Conservation (phyloP, 2,113 vertebrate genomes). For the Microtus richardsoni region DNA sequence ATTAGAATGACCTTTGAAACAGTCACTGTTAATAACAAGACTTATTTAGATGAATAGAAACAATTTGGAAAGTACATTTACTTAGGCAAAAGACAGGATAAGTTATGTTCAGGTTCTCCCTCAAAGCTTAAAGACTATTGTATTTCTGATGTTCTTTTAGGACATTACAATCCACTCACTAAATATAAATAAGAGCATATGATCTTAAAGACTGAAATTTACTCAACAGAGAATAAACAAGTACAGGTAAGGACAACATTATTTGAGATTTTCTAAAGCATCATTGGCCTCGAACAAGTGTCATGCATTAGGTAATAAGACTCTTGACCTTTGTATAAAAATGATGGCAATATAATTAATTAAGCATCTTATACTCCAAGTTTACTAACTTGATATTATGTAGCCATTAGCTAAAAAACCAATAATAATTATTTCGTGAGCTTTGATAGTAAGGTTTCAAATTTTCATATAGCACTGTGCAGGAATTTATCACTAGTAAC, state of each 20-base stretch:
- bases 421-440: background rate
- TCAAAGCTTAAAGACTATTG: background rate
- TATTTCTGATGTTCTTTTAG: background rate
- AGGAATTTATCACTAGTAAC: background rate
- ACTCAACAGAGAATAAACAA: background rate
- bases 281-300: background rate
- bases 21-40: slow-evolving; percentile 9
- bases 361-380: background rate
- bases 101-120: background rate
- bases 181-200: background rate
- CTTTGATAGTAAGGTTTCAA: background rate
- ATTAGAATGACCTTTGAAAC: slow-evolving; percentile 11
- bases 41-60: slow-evolving; percentile 8
- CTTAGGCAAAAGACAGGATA: background rate
- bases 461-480: background rate
- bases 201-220: background rate
- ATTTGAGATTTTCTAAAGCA: background rate
- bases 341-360: background rate
- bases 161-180: background rate
- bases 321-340: background rate
- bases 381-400: background rate
- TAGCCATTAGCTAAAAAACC: background rate
- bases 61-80: background rate
- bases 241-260: background rate
- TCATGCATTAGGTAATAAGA: background rate